These are phyloP conservation scores for Phengaris arion DNA, from an alignment of 2,888 invertebrate genomes.

Conservation along the genomic window DNA sequence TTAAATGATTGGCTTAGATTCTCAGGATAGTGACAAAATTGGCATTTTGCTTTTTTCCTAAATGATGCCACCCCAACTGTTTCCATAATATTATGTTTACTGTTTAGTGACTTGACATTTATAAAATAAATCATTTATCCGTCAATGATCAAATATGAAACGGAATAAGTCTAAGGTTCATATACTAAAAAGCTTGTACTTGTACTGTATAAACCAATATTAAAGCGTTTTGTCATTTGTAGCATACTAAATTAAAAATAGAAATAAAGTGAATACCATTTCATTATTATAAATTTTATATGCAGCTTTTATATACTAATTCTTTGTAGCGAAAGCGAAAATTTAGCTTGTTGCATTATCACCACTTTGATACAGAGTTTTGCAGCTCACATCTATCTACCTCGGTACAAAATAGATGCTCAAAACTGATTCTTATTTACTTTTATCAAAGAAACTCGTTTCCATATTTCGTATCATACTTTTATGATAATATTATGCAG, in stretches of 20 bases:
- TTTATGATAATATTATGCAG: background rate
- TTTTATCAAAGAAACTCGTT: slow-evolving; percentile 6
- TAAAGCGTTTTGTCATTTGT: no score
- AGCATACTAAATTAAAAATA: background rate
- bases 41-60: no score
- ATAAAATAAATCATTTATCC: no score
- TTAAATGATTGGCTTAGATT: background rate
- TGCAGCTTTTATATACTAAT: background rate
- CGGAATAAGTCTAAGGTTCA: no score
- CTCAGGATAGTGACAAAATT: no score
- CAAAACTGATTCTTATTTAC: slow-evolving; percentile 19
- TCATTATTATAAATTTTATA: background rate
- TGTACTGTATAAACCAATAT: no score
- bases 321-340: background rate
- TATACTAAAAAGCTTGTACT: no score
- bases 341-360: background rate
- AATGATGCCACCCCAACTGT: no score
- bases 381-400: background rate
- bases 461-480: slow-evolving; percentile 21
- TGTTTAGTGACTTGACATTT: no score
- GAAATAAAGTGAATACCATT: background rate
- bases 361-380: slow-evolving; percentile 7
- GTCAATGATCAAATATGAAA: no score
- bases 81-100: no score
- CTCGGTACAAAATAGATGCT: background rate